phyloP scores from a whole-genome alignment of 1,140 invertebrate species.

The Bradysia coprophila region DNA sequence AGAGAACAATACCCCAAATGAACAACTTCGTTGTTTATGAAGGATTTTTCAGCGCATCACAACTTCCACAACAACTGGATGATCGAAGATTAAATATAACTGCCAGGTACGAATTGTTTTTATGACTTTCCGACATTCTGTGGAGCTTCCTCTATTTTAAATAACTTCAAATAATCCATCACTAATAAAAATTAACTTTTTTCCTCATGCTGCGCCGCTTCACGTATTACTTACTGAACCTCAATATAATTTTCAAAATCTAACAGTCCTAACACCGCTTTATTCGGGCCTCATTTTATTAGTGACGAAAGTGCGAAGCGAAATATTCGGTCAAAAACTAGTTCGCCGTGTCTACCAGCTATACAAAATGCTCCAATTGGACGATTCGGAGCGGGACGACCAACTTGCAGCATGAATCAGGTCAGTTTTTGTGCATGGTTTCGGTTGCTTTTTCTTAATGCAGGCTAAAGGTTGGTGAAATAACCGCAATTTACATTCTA shows the following conservation, averaged over 20 bases:
- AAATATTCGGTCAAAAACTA: slow-evolving; percentile 4
- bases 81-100: slow-evolving; percentile 15
- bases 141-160: too few relatives aligned
- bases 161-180: too few relatives aligned
- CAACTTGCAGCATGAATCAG: slow-evolving; percentile 43
- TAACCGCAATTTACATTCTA: too few relatives aligned
- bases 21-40: slow-evolving; percentile 81
- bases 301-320: slow-evolving; percentile 16
- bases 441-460: too few relatives aligned
- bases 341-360: slow-evolving; percentile 10
- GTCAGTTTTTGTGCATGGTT: too few relatives aligned
- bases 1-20: slow-evolving; percentile 52
- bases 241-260: not conserved
- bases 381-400: slow-evolving; percentile 37
- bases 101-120: slow-evolving; percentile 17
- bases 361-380: slow-evolving; percentile 22
- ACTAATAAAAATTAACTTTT: not conserved
- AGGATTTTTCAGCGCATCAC: slow-evolving; percentile 50
- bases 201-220: too few relatives aligned
- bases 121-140: too few relatives aligned
- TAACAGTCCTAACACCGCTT: slow-evolving; percentile 21
- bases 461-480: too few relatives aligned
- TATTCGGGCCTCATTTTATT: slow-evolving; percentile 21
- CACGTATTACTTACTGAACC: not conserved
- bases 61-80: slow-evolving; percentile 1